Percentiles rank a stretch among this genome's conserved stretches.
phyloP scores from a whole-genome alignment of 2,888 invertebrate genomes.

The Argyra leucocephala region DNA sequence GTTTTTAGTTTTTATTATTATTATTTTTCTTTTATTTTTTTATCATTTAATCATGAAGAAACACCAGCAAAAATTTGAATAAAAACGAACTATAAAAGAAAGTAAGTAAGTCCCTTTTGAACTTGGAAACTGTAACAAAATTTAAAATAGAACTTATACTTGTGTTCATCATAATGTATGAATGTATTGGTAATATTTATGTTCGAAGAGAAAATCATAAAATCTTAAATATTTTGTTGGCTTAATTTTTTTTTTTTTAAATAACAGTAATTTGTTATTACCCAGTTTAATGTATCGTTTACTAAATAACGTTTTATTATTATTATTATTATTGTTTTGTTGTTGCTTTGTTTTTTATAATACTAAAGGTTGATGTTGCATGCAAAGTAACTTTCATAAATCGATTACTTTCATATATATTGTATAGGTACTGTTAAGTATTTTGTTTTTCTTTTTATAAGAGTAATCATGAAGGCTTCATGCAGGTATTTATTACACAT shows the following conservation, averaged over 20 bases:
- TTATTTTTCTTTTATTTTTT: too few relatives aligned
- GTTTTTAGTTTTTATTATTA: background rate
- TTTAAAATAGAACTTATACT: background rate
- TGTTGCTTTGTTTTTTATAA: background rate
- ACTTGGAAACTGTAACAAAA: background rate
- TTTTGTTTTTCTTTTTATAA: too few relatives aligned
- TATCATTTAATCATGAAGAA: too few relatives aligned
- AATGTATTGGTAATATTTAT: too few relatives aligned
- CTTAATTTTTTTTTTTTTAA: background rate
- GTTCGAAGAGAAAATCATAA: background rate
- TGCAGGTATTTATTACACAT: too few relatives aligned
- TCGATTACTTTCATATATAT: background rate
- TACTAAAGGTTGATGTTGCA: background rate
- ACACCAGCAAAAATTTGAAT: too few relatives aligned
- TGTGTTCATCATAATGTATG: too few relatives aligned
- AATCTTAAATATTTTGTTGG: background rate
- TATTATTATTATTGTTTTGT: background rate
- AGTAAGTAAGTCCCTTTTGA: background rate
- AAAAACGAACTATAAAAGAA: too few relatives aligned
- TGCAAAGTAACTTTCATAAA: background rate
- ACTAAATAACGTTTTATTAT: background rate
- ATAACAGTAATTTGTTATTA: background rate
- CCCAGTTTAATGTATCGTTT: background rate
- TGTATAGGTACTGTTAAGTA: too few relatives aligned
- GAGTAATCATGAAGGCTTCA: too few relatives aligned